Evolutionary conservation across 1,140 invertebrate species (phyloP).

Genomic region (Drosophila hydei): DNA sequence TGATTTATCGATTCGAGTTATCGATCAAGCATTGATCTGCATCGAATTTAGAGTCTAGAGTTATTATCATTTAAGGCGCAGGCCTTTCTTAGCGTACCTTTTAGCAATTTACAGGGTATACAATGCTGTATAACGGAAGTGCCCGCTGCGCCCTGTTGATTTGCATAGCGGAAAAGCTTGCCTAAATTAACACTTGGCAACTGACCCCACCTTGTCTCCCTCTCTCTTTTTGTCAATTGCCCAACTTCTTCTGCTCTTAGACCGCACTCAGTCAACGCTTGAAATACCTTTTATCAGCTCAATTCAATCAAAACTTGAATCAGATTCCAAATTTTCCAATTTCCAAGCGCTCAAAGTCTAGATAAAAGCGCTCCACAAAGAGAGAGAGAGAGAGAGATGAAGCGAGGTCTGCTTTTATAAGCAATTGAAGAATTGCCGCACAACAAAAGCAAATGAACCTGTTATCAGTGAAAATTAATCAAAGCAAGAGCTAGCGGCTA

Average conservation of each 20-base stretch:
- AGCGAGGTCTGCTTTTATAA: slow-evolving; percentile 32
- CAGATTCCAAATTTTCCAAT: slow-evolving; percentile 19
- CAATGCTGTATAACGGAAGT: slow-evolving; percentile 14
- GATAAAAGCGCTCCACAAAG: not conserved
- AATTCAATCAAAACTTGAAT: slow-evolving; percentile 40
- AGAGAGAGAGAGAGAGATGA: slow-evolving; percentile 8
- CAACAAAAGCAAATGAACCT: slow-evolving; percentile 82
- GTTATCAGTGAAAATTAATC: slow-evolving; percentile 83
- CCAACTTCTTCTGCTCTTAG: not conserved
- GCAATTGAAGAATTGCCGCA: slow-evolving; percentile 75
- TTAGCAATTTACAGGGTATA: slow-evolving; percentile 1
- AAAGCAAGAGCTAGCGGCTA: slow-evolving; percentile 22
- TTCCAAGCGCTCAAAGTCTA: slow-evolving; percentile 1
- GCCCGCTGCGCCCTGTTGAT: slow-evolving; percentile 19
- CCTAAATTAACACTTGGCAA: slow-evolving; percentile 44
- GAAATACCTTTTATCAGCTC: slow-evolving; percentile 39
- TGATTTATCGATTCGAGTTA: too few relatives aligned
- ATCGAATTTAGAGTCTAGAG: too few relatives aligned
- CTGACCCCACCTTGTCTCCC: not conserved
- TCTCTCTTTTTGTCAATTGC: not conserved
- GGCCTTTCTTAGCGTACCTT: not conserved
- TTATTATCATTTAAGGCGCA: too few relatives aligned
- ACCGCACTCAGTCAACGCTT: not conserved
- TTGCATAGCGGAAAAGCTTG: slow-evolving; percentile 49
- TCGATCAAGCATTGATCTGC: too few relatives aligned